phyloP scores from a whole-genome alignment of 2,888 invertebrate species.

The Danaus chrysippus region DNA sequence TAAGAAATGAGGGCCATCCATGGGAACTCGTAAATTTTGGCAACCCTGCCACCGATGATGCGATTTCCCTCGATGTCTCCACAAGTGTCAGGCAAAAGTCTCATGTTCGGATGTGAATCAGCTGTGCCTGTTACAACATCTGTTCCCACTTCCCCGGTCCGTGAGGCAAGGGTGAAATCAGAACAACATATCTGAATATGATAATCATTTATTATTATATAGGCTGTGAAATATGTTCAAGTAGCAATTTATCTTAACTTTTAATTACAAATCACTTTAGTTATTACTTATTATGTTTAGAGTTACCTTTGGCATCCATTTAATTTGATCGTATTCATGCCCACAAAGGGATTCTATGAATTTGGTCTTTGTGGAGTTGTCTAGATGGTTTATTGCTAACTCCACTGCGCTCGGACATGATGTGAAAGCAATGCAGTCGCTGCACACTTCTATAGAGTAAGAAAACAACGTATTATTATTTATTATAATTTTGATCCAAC shows the following conservation, averaged over 20 bases:
- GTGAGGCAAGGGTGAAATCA: not conserved
- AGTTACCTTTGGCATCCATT: not conserved
- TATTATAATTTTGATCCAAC: no score
- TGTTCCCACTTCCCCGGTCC: not conserved
- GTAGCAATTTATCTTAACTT: no score
- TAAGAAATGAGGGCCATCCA: constrained; percentile 83
- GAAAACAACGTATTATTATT: no score
- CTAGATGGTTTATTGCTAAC: not conserved
- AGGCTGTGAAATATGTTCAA: no score
- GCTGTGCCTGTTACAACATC: not conserved
- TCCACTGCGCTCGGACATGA: constrained; percentile 7
- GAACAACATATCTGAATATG: not conserved
- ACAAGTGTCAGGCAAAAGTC: constrained; percentile 49
- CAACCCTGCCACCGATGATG: constrained; percentile 75
- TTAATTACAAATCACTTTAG: not conserved
- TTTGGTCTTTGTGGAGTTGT: not conserved
- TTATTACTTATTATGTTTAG: not conserved
- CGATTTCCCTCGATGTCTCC: constrained; percentile 65
- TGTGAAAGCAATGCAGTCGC: constrained; percentile 11
- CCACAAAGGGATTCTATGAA: constrained; percentile 11
- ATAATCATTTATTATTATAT: not conserved
- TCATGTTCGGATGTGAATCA: constrained; percentile 37
- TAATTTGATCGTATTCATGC: not conserved
- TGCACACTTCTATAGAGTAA: constrained; percentile 11
- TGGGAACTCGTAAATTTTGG: constrained; percentile 78